Evolutionary conservation across 2,113 vertebrate species (phyloP), one percentile per base, ranked within the genome.

Genomic region (Dendrocopos noguchii): DNA sequence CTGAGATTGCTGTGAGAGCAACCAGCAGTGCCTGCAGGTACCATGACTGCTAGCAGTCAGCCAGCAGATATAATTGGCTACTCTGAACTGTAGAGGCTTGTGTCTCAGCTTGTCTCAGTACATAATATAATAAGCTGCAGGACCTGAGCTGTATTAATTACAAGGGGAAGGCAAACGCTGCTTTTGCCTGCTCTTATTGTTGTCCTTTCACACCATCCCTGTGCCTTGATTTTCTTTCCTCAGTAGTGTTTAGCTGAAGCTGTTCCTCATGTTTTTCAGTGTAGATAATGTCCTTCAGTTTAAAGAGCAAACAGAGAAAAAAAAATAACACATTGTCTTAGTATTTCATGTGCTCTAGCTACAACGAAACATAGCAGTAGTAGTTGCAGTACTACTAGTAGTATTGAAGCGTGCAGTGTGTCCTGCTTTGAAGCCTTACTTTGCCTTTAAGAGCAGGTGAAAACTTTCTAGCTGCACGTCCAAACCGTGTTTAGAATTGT

Each of bases 41-140:
- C 84, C 87, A 84, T 64, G 80, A 67, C 92, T 97, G 86, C 94
- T 87, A 87, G 63, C 86, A 90, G 76, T 42, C 70, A 87, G 88
- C 8, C 66, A 84, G 91, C 76, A 88, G 72, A 59, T 75, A 60
- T 90, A 94, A 94, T 76, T 95, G 94, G 87, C 17, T 93, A 2
- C 90, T 84, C 50, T 66, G 83, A 90, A 85, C 70, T 90, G 24
- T 14, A 56, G 57, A 50, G 33, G 27, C 14, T 87, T 84, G 27
- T 79, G 24, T 33, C 75, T 76, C 77, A 89, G 24, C 28, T 92
- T 25, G 12, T 66, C n/a, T 83, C 68, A 67, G 70, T 74, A 93
- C 18, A 10, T 63, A 63, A 82, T 4, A 66, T 77, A 74, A 80
- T 72, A 83, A 94, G 15, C 71, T 73, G 7, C 0, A 7, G 56